Evolutionary conservation across 2,888 invertebrate species (phyloP), one percentile per base, ranked within the genome.

Genomic region (Trisateles emortualis): DNA sequence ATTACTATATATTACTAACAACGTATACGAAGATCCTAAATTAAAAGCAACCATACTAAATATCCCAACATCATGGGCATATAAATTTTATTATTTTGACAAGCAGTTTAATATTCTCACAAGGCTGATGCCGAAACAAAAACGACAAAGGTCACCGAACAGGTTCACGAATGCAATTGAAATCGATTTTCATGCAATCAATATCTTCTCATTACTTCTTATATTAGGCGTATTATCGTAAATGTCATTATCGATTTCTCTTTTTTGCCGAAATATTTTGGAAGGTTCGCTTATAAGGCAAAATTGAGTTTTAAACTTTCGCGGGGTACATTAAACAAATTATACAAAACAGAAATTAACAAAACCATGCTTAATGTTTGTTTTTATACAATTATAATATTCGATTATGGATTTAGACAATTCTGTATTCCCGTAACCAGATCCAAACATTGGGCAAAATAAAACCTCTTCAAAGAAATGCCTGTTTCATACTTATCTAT

Each of bases 161-260:
- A 75, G 82, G 88, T 87, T 82, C 68, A 60, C 57, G 64, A 68
- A 71, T 72, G 72, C 76, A 70, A 71, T 69, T 78, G 81, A 81
- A 83, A 84, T 84, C 78, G 79, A 75, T 83, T 82, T 76, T 88
- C 84, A 83, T 85, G 86, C 83, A 88, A 88, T 76, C 68, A 63
- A 65, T 64, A 78, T 77, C 76, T 73, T 79, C 78, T 81, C 74
- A 83, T 84, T 86, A 79, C 78, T 73, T 71, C 66, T 68, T 54
- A 62, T 67, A 72, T 78, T 79, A 78, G 78, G 78, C 75, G 73
- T 78, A 73, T 76, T 77, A 71, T 54, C 67, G 67, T 74, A 76
- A 77, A 81, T 76, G 73, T 72, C 76, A 75, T 75, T 76, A 70
- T 63, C 61, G 51, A 53, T 58, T 66, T 68, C 55, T 65, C 58